A percentile compares a stretch with the other conserved stretches of the same genome.
These are phyloP conservation scores for Xylocampa areola DNA, from an alignment of 2,888 invertebrate species.

Conservation along the genomic window DNA sequence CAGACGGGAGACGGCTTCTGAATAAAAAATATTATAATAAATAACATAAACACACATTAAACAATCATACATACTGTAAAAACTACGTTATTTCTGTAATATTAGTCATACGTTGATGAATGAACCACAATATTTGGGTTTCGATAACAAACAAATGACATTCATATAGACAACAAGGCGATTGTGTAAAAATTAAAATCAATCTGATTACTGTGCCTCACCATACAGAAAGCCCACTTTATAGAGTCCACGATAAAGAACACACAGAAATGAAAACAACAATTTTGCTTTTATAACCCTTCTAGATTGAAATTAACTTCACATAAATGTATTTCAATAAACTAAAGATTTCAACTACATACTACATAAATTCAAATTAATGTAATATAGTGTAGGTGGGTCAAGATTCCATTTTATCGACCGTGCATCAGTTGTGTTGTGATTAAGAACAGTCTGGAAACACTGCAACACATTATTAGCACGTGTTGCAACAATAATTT, in stretches of 20 bases:
- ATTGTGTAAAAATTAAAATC: slow-evolving; percentile 9
- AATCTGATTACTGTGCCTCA: neutral
- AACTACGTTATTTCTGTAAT: slow-evolving; percentile 16
- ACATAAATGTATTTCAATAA: no score
- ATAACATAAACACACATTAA: neutral
- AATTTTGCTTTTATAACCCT: no score
- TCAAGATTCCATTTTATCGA: no score
- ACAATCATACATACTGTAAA: neutral
- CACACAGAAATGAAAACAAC: no score
- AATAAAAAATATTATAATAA: no score
- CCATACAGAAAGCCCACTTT: neutral
- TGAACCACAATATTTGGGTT: slow-evolving; percentile 45
- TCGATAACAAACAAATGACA: slow-evolving; percentile 46
- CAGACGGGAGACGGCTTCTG: no score
- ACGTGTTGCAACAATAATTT: slow-evolving; percentile 34
- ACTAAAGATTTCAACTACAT: no score
- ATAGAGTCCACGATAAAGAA: neutral
- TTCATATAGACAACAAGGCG: slow-evolving; percentile 43
- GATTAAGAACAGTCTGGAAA: slow-evolving; percentile 31
- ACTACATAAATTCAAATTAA: no score
- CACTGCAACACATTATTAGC: neutral
- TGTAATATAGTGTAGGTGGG: no score
- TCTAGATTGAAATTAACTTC: no score
- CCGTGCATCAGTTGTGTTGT: neutral
- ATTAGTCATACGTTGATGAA: slow-evolving; percentile 9